These are phyloP conservation scores for Picathartes gymnocephalus DNA, from an alignment of 2,113 vertebrate species.

Conservation along the genomic window DNA sequence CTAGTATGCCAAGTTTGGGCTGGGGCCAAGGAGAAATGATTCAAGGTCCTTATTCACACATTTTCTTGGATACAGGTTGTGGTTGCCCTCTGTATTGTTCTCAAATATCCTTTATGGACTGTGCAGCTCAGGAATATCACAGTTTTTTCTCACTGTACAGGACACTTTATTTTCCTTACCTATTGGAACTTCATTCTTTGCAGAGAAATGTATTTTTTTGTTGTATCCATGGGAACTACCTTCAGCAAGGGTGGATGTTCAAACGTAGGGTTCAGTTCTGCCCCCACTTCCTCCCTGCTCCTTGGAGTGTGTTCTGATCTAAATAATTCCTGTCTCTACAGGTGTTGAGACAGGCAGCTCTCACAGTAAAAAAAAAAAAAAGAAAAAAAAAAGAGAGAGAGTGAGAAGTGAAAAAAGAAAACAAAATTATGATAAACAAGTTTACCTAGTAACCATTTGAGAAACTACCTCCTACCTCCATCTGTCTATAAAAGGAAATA, in stretches of 20 bases:
- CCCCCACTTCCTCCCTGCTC: neutral
- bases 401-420: neutral
- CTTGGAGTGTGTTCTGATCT: constrained; percentile 22
- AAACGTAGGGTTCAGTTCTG: neutral
- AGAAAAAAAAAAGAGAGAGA: accelerated
- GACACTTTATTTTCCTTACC: neutral
- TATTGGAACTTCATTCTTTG: constrained; percentile 21
- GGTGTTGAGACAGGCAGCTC: constrained; percentile 50
- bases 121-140: neutral
- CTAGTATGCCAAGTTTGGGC: neutral
- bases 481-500: constrained; percentile 28
- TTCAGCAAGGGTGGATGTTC: constrained; percentile 44
- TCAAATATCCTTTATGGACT: neutral
- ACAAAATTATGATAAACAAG: neutral
- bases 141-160: neutral
- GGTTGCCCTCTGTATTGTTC: neutral
- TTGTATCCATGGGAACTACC: constrained; percentile 28
- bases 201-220: neutral
- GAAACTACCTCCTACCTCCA: neutral
- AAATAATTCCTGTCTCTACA: constrained; percentile 61
- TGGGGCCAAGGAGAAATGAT: neutral
- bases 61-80: neutral
- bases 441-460: constrained; percentile 30
- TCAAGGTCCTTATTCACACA: neutral
- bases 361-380: neutral